phyloP scores from a whole-genome alignment of 2,113 vertebrate species.

The Peromyscus maniculatus region DNA sequence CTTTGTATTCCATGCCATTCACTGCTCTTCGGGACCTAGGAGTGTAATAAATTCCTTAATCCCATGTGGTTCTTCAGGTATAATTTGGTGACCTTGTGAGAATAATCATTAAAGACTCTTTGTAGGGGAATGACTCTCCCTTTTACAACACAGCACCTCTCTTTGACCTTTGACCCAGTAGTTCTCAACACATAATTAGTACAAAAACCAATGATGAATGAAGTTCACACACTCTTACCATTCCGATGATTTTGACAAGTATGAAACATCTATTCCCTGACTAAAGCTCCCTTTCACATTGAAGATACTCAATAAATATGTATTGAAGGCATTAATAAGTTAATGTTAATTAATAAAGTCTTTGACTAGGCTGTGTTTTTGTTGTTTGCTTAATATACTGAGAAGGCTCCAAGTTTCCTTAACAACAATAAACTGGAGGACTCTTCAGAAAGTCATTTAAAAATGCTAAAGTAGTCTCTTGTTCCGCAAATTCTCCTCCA shows the following conservation, averaged over 20 bases:
- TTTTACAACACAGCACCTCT: neutral
- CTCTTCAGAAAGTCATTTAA: neutral
- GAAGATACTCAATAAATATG: neutral
- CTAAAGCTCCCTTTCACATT: neutral
- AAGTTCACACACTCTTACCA: neutral
- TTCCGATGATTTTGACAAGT: neutral
- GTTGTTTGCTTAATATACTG: neutral
- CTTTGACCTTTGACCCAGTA: neutral
- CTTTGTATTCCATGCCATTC: neutral
- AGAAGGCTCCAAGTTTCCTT: neutral
- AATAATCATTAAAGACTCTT: neutral
- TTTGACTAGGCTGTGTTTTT: neutral
- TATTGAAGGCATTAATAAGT: neutral
- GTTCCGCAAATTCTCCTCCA: neutral
- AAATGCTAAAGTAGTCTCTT: neutral
- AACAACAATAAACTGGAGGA: neutral
- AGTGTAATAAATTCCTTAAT: neutral
- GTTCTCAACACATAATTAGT: neutral
- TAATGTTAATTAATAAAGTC: neutral
- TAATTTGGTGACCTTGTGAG: neutral
- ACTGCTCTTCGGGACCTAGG: too few relatives aligned
- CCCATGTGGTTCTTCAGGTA: neutral
- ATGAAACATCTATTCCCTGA: neutral
- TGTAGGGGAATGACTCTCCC: neutral
- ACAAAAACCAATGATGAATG: neutral